Evolutionary conservation across 2,888 invertebrate genomes (phyloP), one percentile per base, ranked within the genome.

Genomic region (Acrobasis suavella): DNA sequence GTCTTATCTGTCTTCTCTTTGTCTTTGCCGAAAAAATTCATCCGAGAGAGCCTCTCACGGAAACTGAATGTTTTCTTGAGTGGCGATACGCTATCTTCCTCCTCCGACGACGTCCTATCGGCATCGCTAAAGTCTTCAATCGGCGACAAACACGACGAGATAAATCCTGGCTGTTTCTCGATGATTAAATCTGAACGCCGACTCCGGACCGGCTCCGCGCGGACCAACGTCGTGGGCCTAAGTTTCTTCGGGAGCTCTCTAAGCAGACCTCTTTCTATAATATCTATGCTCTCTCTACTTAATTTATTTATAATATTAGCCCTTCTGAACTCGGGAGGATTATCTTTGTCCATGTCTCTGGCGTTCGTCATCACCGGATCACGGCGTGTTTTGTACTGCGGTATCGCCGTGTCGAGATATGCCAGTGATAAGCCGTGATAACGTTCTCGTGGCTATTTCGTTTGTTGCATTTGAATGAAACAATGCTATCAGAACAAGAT

Each of bases 41-140:
- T 86, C 65, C 85, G 76, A 12, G 91, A 86, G 50, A 92, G 80
- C 69, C 81, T 85, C 50, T 91, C 89, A 7, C 91, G 83, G 66
- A 92, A 92, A 65, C 92, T 92, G 69, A 91, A 91, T 0, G 89
- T 77, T 70, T 92, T 92, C 68, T 86, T 91, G 32, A 92, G 64
- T 0, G 89, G 86, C 0, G 90, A 86, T 1, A 68, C 67, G 39
- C 64, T 74, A 60, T 87, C 86, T 37, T 89, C 88, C 32, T 86
- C 85, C 0, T 79, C 77, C 7, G 82, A 81, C 37, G 78, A 56
- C 9, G 72, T 64, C 60, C 71, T 77, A 37, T 81, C 84, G 0
- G 79, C 81, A 8, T 71, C 69, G 1, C 88, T 85, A 9, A 86
- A 82, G 50, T 86, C 86, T 3, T 86, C 81, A 37, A 83, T 75